Evolutionary conservation across 2,113 vertebrate genomes (phyloP).

Genomic region (Caracal caracal): DNA sequence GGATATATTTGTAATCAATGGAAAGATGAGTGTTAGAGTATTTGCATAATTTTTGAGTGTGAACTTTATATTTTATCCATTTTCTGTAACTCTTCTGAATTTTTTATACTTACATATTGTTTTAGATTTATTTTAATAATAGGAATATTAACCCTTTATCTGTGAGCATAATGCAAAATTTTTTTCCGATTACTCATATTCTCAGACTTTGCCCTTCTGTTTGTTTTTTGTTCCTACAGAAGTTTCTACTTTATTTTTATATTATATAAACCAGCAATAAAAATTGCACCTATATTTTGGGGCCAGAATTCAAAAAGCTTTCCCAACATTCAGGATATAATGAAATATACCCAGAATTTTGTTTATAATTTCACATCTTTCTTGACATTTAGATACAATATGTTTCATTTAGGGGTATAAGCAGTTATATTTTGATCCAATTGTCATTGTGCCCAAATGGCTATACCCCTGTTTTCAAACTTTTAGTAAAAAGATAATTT

Average conservation of each 20-base stretch:
- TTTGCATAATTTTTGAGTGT: not conserved
- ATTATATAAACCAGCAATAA: not conserved
- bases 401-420: not conserved
- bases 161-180: not conserved
- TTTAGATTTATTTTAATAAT: not conserved
- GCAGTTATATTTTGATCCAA: not conserved
- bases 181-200: not conserved
- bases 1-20: not conserved
- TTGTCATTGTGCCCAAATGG: not conserved
- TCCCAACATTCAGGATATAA: not conserved
- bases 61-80: too few species aligned
- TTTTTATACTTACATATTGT: not conserved
- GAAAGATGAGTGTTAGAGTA: not conserved
- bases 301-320: not conserved
- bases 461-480: not conserved
- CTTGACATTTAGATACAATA: not conserved
- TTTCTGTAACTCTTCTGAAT: not conserved
- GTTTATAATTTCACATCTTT: not conserved
- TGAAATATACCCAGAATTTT: not conserved
- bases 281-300: not conserved
- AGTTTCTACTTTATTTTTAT: not conserved
- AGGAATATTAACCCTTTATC: not conserved
- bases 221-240: not conserved
- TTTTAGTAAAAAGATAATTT: not conserved
- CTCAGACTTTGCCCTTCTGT: not conserved